These are phyloP conservation scores for Otolemur crassicaudatus DNA, from an alignment of 2,797 vertebrate species.

Conservation along the genomic window DNA sequence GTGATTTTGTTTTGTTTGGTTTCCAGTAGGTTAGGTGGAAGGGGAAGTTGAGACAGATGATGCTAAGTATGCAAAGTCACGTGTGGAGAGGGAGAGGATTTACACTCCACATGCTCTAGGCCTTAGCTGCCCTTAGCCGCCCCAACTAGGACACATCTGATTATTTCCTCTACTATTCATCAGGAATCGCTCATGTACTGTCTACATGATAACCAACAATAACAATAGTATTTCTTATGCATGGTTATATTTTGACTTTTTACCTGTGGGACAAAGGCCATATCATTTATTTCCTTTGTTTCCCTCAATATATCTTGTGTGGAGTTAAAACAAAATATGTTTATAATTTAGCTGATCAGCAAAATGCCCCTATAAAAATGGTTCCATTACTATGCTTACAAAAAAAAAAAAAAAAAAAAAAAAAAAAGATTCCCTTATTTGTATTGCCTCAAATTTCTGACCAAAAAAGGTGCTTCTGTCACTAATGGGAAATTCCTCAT, in stretches of 20 bases:
- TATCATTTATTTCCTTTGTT: background rate
- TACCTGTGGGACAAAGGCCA: background rate
- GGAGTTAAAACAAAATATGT: constrained; percentile 17
- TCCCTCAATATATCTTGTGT: background rate
- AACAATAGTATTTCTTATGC: background rate
- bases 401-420: background rate
- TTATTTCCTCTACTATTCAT: background rate
- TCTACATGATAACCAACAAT: background rate
- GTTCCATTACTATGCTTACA: background rate
- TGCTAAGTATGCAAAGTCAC: background rate
- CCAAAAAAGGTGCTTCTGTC: background rate
- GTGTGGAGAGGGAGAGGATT: background rate
- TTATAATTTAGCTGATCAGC: background rate
- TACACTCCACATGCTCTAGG: background rate
- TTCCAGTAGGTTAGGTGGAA: background rate
- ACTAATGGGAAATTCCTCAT: background rate
- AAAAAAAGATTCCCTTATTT: background rate
- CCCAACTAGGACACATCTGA: too few species aligned
- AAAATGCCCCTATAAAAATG: background rate
- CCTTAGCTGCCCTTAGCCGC: background rate
- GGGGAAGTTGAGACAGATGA: background rate
- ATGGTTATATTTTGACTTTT: background rate
- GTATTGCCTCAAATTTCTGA: background rate
- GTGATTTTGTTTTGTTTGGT: background rate
- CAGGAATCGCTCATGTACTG: background rate